Conservation (phyloP, 1,140 invertebrate genomes). For the Meteorus sp. region DNA sequence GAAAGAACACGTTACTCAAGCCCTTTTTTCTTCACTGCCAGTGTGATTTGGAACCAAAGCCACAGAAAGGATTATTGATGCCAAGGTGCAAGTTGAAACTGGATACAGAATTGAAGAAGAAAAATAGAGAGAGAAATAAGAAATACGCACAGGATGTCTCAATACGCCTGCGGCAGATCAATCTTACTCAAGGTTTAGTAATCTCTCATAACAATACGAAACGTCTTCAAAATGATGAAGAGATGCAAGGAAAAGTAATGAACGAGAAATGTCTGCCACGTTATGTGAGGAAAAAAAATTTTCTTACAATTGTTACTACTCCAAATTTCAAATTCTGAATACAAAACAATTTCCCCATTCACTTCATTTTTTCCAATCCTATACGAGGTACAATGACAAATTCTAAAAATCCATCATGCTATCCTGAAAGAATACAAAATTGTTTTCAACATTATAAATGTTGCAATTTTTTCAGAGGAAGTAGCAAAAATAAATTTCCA, state of each 20-base stretch:
- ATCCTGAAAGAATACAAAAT: no score
- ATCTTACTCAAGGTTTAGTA: background rate
- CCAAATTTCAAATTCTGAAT: no score
- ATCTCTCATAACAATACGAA: conserved; percentile 10
- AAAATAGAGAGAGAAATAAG: background rate
- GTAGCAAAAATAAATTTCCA: no score
- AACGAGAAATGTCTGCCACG: background rate
- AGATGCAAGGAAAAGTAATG: background rate
- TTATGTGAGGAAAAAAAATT: conserved; percentile 4
- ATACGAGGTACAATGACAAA: no score
- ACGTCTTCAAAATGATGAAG: background rate
- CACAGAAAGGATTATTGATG: background rate
- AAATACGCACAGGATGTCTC: background rate
- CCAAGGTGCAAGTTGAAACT: conserved; percentile 9
- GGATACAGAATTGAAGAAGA: background rate
- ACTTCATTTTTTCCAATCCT: no score
- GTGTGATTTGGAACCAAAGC: background rate
- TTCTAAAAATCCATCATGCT: no score
- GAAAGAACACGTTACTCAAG: background rate
- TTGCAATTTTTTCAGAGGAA: no score
- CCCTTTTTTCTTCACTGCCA: background rate
- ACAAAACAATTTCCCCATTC: no score
- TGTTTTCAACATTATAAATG: no score
- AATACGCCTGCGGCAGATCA: background rate
- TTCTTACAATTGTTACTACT: no score